Evolutionary conservation across 2,888 invertebrate species (phyloP), one percentile per base, ranked within the genome.

Genomic region (Antheraea yamamai): DNA sequence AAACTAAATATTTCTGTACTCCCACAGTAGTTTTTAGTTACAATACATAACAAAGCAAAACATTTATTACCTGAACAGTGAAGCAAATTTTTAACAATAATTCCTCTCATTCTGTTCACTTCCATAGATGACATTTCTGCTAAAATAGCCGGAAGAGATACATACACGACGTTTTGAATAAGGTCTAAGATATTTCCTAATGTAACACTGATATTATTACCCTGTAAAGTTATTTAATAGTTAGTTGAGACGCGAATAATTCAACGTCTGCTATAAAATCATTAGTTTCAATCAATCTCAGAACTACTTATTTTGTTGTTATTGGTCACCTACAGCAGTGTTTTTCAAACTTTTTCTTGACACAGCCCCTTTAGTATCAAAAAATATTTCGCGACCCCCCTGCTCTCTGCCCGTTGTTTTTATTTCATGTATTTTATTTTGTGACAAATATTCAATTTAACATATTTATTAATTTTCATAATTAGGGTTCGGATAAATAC

Each of bases 41-140:
- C 12, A 47, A 47, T 12, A 47, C 7, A 47, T 47, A 47, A 14
- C 6, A 64, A 64, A 4, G 3, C 4, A 23, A 55, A 18, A 55
- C 6, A 55, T 18, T 55, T 20, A 55, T 68, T 52, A 75, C 75
- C 73, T 66, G 75, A 20, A 39, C 75, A 75, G 1, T 52, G 58
- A n/a, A 66, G 10, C n/a, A 75, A 23, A 20, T 73, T 66, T 16
- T 73, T 73, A 14, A 55, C 66, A 16, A 75, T 51, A 39, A 64
- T 70, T 52, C 8, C 35, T 66, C 52, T 75, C 4, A 75, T 68
- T 14, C 47, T 75, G 8, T 73, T 51, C 10, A 75, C 73, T 55
- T 75, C 75, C 12, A 73, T 14, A 7, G n/a, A 55, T 4, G 58
- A 18, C 30, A 72, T 26, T 55, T 75, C 68, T 16, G 47, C 61